Percentiles rank a stretch among this genome's conserved stretches.
Evolutionary conservation across 1,140 invertebrate genomes (phyloP).

Genomic region (Vanessa atalanta): DNA sequence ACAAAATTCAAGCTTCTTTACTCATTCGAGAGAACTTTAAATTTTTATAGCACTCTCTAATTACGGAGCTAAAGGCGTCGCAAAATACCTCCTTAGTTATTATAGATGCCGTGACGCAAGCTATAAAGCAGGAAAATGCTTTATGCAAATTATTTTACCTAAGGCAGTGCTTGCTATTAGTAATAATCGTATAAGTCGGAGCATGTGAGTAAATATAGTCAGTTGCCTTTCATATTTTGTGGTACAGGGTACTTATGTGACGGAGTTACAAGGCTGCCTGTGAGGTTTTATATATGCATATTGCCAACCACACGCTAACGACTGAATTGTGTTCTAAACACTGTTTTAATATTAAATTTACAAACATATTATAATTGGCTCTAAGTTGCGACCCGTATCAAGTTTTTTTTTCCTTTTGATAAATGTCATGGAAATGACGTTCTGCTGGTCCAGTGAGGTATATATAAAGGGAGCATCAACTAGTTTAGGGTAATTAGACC

Average conservation of each 20-base stretch:
- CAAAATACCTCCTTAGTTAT: conserved; percentile 67
- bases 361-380: background rate
- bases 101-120: conserved; percentile 68
- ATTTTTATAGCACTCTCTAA: conserved; percentile 46
- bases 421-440: background rate
- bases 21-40: conserved; percentile 8
- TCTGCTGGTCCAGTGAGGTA: background rate
- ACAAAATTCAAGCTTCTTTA: conserved; percentile 1
- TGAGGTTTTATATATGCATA: conserved; percentile 25
- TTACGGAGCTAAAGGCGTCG: conserved; percentile 65
- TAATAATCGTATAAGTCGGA: conserved; percentile 51
- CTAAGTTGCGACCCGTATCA: background rate
- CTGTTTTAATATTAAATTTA: conserved; percentile 15
- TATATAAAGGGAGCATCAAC: conserved; percentile 14
- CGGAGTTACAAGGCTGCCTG: conserved; percentile 22
- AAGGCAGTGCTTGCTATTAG: conserved; percentile 50
- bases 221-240: conserved; percentile 39
- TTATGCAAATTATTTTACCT: conserved; percentile 71
- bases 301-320: conserved; percentile 22
- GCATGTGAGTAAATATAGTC: conserved; percentile 45
- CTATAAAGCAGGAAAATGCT: conserved; percentile 66
- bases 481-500: conserved; percentile 29
- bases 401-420: background rate
- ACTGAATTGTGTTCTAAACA: conserved; percentile 19
- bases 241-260: conserved; percentile 22